Base-by-base conservation (phyloP, 2,888 invertebrate genomes). In the Boloria euphrosyne region DNA sequence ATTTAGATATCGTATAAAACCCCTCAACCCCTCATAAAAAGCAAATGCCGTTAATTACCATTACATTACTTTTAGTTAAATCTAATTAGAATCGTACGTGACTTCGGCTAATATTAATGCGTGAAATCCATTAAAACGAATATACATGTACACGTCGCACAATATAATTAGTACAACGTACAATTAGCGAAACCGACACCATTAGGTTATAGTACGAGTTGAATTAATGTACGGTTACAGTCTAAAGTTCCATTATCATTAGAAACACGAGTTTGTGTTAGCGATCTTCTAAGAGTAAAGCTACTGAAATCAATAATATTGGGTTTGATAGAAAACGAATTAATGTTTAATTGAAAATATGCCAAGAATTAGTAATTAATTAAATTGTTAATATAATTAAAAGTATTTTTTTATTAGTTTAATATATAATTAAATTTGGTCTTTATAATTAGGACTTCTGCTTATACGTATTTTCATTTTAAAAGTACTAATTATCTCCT, bases 201-300 rank as follows among this genome's bases (percentile, higher is more conserved):
- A 91, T 91, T 90, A 91, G 77, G 79, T 78, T 82, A 80, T 86
- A 86, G 89, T 89, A 87, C 87, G 84, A 86, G 87, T 89, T 84
- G 81, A 89, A 91, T 91, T 92, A 90, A 90, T 90, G 90, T 84
- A 72, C 83, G 90, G 87, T 89, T 88, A 86, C 82, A 89, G 87
- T 90, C 83, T 87, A 87, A 90, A 87, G 85, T 89, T 90, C 90
- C 90, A 91, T 92, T 92, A 90, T 90, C 90, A 85, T 91, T 89
- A 90, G 84, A 84, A 81, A 84, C 82, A 80, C 79, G 84, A n/a
- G 83, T 77, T 81, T 44, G 17, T 46, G 31, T 14, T n/a, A 55
- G 27, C 47, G 22, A 47, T 47, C 58, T 58, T 46, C 50, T 57
- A 31, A 22, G 49, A 43, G 47, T n/a, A n/a, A 47, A 43, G 47